Evolutionary conservation across 2,113 vertebrate species (phyloP).

Genomic region (Cavia porcellus): DNA sequence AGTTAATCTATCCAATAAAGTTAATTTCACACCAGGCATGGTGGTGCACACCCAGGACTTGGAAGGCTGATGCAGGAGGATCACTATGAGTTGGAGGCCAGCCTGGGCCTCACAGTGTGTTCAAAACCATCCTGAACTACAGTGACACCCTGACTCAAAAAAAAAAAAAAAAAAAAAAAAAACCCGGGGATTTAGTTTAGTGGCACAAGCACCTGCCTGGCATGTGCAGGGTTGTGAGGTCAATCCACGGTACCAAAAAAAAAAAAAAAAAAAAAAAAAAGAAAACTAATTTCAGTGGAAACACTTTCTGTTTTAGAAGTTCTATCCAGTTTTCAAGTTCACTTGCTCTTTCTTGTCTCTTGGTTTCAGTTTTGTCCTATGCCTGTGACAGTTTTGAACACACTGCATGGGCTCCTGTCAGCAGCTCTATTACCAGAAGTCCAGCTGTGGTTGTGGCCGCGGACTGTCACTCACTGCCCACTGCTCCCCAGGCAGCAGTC

Average conservation of each 20-base stretch:
- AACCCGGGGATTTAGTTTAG: too few species aligned
- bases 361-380: slow-evolving; percentile 7
- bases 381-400: not conserved
- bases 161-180: not conserved
- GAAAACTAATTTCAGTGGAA: not conserved
- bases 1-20: not conserved
- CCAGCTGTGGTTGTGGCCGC: not conserved
- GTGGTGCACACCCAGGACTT: not conserved
- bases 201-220: too few species aligned
- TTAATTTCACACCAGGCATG: not conserved
- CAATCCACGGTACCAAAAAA: too few species aligned
- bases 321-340: slow-evolving; percentile 26
- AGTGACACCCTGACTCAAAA: not conserved
- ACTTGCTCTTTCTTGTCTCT: slow-evolving; percentile 6
- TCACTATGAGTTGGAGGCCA: not conserved
- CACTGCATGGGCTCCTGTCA: not conserved
- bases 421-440: not conserved
- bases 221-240: too few species aligned
- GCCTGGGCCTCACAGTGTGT: not conserved
- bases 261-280: too few species aligned
- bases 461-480: not conserved
- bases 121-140: not conserved
- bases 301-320: slow-evolving; percentile 3
- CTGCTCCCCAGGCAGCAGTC: not conserved
- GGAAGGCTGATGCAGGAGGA: not conserved